phyloP scores from a whole-genome alignment of 2,113 vertebrate genomes.

The Anoplopoma fimbria region DNA sequence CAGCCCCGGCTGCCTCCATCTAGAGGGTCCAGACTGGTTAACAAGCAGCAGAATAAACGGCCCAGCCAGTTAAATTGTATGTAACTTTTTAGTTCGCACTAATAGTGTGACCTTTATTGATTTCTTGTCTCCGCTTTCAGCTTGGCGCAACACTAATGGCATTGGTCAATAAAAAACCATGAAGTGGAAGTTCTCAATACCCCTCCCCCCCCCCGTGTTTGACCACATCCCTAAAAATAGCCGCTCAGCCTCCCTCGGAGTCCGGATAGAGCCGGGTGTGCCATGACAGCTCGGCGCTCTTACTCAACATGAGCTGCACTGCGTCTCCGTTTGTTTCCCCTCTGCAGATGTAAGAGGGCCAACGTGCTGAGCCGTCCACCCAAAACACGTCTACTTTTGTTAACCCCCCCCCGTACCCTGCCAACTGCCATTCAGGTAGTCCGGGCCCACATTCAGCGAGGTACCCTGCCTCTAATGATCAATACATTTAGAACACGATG shows the following conservation, averaged over 20 bases:
- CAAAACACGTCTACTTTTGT: constrained; percentile 56
- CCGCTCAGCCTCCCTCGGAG: constrained; percentile 55
- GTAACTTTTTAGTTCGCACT: constrained; percentile 81
- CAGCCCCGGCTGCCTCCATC: constrained; percentile 63
- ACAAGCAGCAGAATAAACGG: constrained; percentile 79
- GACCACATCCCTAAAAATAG: constrained; percentile 80
- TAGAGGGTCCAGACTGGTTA: constrained; percentile 72
- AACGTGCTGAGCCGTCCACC: constrained; percentile 68
- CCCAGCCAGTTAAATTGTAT: constrained; percentile 79
- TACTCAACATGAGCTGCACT: constrained; percentile 56
- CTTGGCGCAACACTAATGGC: constrained; percentile 82
- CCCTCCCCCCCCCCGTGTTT: constrained; percentile 51
- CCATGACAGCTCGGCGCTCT: constrained; percentile 62
- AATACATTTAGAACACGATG: constrained; percentile 67
- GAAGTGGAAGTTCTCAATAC: constrained; percentile 81
- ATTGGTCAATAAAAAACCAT: constrained; percentile 83
- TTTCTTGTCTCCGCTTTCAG: constrained; percentile 81
- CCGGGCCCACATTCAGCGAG: constrained; percentile 52
- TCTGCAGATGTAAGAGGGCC: constrained; percentile 55
- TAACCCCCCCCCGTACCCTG: constrained; percentile 53
- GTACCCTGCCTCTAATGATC: constrained; percentile 67
- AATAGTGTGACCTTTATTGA: constrained; percentile 83
- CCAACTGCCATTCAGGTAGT: constrained; percentile 61
- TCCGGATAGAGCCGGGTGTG: constrained; percentile 47
- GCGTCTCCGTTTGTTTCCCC: constrained; percentile 54